These are phyloP conservation scores for Centroberyx gerrardi DNA, from an alignment of 2,797 vertebrate genomes.

Conservation along the genomic window DNA sequence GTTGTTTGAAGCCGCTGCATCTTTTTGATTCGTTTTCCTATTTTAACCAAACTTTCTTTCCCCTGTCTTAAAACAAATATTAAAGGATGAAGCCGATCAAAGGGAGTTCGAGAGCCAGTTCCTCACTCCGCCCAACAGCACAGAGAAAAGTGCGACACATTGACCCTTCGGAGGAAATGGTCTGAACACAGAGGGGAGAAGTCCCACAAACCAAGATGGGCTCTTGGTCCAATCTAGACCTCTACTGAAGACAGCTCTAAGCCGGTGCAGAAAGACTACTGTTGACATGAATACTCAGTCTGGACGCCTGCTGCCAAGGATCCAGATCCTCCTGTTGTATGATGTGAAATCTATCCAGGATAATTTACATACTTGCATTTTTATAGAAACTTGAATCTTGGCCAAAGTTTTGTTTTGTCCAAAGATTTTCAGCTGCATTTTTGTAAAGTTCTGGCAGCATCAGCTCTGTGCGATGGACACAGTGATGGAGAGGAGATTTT, in stretches of 20 bases:
- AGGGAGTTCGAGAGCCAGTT: slow-evolving; percentile 63
- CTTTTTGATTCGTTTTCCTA: no score
- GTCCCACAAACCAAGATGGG: background rate
- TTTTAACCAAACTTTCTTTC: background rate
- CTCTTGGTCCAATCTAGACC: background rate
- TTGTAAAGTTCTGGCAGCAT: background rate
- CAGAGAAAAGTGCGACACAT: slow-evolving; percentile 84
- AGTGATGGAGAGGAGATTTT: background rate
- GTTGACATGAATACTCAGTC: background rate
- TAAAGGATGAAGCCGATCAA: slow-evolving; percentile 60
- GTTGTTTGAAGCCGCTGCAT: background rate
- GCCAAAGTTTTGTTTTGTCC: slow-evolving; percentile 21
- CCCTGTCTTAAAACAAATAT: background rate
- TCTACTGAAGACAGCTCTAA: background rate
- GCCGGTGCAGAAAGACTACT: background rate
- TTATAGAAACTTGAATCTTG: slow-evolving; percentile 16
- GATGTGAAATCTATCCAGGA: background rate
- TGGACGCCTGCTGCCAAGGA: background rate
- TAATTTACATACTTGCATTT: background rate
- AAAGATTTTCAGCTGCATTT: background rate
- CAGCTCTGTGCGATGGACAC: background rate
- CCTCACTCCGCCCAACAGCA: slow-evolving; percentile 91
- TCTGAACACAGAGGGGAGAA: background rate
- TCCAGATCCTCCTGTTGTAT: background rate
- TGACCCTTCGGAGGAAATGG: background rate